These are phyloP conservation scores for Cladorhizidae sp. DNA, from an alignment of 37 sponge, comb jelly and placozoan species.

Conservation along the genomic window DNA sequence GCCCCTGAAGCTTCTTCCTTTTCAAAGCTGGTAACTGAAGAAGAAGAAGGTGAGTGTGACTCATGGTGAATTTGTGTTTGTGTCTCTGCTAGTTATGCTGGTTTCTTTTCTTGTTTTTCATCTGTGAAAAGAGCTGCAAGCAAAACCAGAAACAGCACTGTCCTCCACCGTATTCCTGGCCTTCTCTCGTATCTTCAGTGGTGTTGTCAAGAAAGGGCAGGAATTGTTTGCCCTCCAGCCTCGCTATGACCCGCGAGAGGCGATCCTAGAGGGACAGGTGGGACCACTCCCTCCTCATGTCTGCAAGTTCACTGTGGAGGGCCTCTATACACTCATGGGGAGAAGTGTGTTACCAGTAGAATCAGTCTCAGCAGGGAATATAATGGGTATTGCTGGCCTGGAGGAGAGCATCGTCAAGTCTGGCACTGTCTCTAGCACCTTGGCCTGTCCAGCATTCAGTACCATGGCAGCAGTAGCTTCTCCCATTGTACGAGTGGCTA, in stretches of 20 bases:
- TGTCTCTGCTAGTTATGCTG: not conserved
- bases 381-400: conserved; percentile 90
- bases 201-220: conserved; percentile 67
- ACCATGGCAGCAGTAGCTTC: conserved; percentile 73
- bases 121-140: not conserved
- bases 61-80: not conserved
- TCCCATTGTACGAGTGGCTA: conserved; percentile 90
- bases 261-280: not conserved
- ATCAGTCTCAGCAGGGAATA: conserved; percentile 81
- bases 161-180: conserved; percentile 68
- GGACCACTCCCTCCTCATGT: conserved; percentile 14
- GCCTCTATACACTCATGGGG: conserved; percentile 93
- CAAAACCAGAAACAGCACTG: not conserved
- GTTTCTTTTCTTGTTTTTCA: not conserved
- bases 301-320: conserved; percentile 18
- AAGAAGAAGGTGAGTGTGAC: too few species aligned
- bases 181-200: conserved; percentile 88
- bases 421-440: conserved; percentile 83
- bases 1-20: not conserved
- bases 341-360: conserved; percentile 76
- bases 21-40: too few species aligned
- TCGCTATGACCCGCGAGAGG: conserved; percentile 76
- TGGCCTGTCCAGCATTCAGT: conserved; percentile 86
- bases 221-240: conserved; percentile 81
- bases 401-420: conserved; percentile 79